phyloP scores from a whole-genome alignment of 2,113 vertebrate genomes.

The Natator depressus region DNA sequence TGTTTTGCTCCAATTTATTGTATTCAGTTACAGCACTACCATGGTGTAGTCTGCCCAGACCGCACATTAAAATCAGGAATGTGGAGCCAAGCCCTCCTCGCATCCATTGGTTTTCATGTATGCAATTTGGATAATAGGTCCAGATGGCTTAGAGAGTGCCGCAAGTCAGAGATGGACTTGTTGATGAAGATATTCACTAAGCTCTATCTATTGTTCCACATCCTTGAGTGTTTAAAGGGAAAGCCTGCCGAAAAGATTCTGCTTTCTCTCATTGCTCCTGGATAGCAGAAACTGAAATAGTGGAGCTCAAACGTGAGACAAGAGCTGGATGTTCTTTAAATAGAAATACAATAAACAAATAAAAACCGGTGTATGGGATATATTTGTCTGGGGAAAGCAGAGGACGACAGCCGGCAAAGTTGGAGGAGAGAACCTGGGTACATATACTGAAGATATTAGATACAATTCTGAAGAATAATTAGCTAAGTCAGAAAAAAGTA shows the following conservation, averaged over 20 bases:
- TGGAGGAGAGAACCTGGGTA: neutral
- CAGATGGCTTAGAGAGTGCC: neutral
- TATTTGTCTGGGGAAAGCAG: neutral
- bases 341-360: neutral
- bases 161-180: neutral
- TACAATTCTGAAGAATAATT: neutral
- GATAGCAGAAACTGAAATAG: neutral
- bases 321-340: neutral
- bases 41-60: neutral
- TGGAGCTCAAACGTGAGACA: neutral
- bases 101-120: neutral
- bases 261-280: neutral
- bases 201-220: neutral
- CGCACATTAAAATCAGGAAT: neutral
- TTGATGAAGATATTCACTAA: neutral
- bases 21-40: neutral
- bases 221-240: neutral
- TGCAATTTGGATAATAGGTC: neutral
- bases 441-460: neutral
- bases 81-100: neutral
- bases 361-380: neutral
- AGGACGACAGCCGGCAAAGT: neutral
- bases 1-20: neutral
- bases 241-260: neutral
- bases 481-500: neutral